Evolutionary conservation across 2,113 vertebrate species (phyloP).

Genomic region (Anoplopoma fimbria): DNA sequence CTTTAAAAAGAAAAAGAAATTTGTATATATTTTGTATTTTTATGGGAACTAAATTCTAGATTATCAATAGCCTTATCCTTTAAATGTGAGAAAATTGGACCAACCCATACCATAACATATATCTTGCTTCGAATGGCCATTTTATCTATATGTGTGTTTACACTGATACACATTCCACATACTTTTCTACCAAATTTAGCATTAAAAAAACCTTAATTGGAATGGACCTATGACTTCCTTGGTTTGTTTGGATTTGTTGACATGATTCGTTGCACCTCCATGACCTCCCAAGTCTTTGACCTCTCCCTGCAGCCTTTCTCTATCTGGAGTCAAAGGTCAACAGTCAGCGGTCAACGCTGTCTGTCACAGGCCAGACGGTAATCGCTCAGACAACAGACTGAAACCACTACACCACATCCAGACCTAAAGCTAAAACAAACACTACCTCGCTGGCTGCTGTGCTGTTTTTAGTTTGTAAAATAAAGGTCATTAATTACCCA

Average conservation of each 20-base stretch:
- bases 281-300: constrained; percentile 56
- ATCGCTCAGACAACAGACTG: constrained; percentile 25
- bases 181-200: background rate
- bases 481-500: constrained; percentile 60
- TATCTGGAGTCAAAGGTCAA: constrained; percentile 72
- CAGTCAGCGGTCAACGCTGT: constrained; percentile 55
- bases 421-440: constrained; percentile 58
- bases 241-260: constrained; percentile 54
- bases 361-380: constrained; percentile 56
- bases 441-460: background rate
- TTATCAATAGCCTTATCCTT: background rate
- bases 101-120: background rate
- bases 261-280: constrained; percentile 54
- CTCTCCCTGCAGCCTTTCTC: constrained; percentile 41
- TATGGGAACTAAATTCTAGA: background rate
- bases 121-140: background rate
- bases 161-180: background rate
- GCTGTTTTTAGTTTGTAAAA: constrained; percentile 37
- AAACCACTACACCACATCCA: constrained; percentile 48
- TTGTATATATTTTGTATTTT: background rate
- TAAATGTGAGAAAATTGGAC: background rate
- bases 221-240: constrained; percentile 22
- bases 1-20: background rate
- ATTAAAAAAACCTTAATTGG: background rate
- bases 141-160: background rate